A percentile compares a stretch with the other conserved stretches of the same genome.
Conservation (phyloP, 1,140 invertebrate genomes). For the Nixonia krombeini region DNA sequence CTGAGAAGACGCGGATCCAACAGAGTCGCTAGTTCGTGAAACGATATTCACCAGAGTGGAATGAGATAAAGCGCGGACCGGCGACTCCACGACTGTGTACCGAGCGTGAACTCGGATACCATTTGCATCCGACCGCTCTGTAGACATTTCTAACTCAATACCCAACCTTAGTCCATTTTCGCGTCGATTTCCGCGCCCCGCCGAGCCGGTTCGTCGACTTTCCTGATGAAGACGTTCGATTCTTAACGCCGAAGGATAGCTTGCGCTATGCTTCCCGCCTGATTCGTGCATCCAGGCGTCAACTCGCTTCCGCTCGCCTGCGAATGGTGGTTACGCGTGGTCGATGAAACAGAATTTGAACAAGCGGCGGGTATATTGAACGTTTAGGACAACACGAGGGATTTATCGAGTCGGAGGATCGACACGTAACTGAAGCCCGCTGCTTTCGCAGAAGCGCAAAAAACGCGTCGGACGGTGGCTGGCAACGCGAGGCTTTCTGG, state of each 20-base stretch:
- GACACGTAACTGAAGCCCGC: background rate
- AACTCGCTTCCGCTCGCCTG: background rate
- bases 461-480: background rate
- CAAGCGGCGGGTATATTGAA: background rate
- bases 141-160: no score
- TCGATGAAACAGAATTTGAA: background rate
- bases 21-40: no score
- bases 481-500: constrained; percentile 4
- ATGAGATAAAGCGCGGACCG: constrained; percentile 13
- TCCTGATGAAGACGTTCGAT: no score
- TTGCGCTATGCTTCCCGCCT: no score
- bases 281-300: no score
- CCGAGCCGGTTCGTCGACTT: no score
- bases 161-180: no score
- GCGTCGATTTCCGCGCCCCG: no score
- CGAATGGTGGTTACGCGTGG: background rate
- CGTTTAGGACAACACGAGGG: constrained; percentile 32
- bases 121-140: constrained; percentile 1
- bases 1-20: background rate
- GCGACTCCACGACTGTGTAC: background rate
- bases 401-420: constrained; percentile 14
- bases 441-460: background rate
- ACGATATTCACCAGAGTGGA: constrained; percentile 15
- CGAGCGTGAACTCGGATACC: constrained; percentile 2
- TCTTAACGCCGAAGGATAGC: no score